Conservation (phyloP, 2,797 vertebrate genomes). For the Crocodylus rhombifer region DNA sequence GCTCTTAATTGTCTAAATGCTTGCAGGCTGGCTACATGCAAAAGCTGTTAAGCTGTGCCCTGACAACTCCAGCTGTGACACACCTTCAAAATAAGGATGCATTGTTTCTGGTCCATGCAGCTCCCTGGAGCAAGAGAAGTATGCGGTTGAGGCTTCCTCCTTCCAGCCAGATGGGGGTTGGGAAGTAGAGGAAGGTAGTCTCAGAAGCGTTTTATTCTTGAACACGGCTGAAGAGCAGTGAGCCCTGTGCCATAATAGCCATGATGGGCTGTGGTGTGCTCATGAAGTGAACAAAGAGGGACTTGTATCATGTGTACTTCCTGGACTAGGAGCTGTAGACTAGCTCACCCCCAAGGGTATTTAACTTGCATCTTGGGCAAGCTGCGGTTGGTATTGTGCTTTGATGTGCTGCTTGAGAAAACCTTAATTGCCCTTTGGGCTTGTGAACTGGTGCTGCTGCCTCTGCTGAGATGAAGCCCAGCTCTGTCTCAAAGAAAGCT, state of each 20-base stretch:
- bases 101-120: too few relatives aligned
- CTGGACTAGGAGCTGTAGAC: not conserved
- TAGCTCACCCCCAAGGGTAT: not conserved
- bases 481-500: not conserved
- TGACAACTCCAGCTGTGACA: not conserved
- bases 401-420: too few relatives aligned
- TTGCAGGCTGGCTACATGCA: too few relatives aligned
- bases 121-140: not conserved
- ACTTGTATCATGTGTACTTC: not conserved
- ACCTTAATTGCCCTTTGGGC: not conserved
- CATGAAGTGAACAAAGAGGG: not conserved
- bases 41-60: too few relatives aligned
- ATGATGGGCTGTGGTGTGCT: not conserved
- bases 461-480: not conserved
- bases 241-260: not conserved
- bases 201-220: too few relatives aligned
- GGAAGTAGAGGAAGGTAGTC: not conserved
- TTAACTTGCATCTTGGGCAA: not conserved
- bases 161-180: not conserved
- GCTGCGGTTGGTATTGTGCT: too few relatives aligned
- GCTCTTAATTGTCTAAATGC: too few relatives aligned
- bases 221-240: too few relatives aligned
- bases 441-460: not conserved
- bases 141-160: not conserved
- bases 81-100: too few relatives aligned